Evolutionary conservation across 2,888 invertebrate species (phyloP).

Genomic region (Amphimallon solstitiale): DNA sequence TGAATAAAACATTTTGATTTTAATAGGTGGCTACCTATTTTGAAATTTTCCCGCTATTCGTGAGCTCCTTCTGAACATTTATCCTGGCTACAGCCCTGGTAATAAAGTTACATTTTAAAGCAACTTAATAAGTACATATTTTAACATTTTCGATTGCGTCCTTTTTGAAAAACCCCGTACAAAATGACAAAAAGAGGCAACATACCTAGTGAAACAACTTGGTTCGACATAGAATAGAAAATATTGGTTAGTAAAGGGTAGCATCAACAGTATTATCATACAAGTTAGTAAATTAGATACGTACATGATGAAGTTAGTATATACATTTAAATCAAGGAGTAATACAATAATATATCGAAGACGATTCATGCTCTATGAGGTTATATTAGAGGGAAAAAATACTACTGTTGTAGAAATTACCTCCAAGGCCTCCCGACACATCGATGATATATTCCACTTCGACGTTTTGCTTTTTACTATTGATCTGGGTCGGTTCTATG

Average conservation of each 20-base stretch:
- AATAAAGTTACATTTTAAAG: too few relatives aligned
- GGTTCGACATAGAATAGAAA: conserved; percentile 49
- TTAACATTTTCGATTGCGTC: too few relatives aligned
- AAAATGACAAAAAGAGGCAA: conserved; percentile 17
- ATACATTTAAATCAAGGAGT: neutral
- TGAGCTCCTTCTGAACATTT: too few relatives aligned
- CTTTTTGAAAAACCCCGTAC: too few relatives aligned
- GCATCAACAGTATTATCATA: neutral
- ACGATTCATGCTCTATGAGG: conserved; percentile 9
- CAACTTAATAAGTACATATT: too few relatives aligned
- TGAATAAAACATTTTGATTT: too few relatives aligned
- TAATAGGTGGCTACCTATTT: too few relatives aligned
- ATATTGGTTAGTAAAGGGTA: conserved; percentile 40
- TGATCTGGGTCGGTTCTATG: conserved; percentile 21
- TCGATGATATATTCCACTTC: conserved; percentile 60
- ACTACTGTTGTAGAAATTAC: conserved; percentile 49
- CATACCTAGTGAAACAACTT: conserved; percentile 51
- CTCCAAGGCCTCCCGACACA: conserved; percentile 57
- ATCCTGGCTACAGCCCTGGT: too few relatives aligned
- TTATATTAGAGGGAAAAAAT: conserved; percentile 32
- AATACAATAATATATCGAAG: neutral
- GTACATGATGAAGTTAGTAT: neutral
- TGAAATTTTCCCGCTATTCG: too few relatives aligned
- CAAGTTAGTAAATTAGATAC: neutral
- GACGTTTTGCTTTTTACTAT: conserved; percentile 48